Evolutionary conservation across 2,888 invertebrate species (phyloP).

Genomic region (Cerastis rubricosa): DNA sequence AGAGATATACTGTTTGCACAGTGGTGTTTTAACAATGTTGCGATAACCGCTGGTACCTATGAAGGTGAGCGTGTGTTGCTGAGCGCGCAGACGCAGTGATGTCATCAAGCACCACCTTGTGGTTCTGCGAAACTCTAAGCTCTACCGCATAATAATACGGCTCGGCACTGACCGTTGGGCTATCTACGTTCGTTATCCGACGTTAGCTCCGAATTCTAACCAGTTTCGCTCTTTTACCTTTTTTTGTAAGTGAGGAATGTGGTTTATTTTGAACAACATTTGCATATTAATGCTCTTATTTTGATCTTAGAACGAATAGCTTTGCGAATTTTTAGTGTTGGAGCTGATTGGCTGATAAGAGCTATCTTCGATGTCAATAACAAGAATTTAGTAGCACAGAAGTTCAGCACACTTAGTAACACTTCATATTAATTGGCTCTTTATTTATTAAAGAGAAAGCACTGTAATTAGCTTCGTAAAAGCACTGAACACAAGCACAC

Average conservation of each 20-base stretch:
- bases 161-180: constrained; percentile 76
- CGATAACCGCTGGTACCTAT: constrained; percentile 65
- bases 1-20: constrained; percentile 50
- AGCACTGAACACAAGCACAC: constrained; percentile 71
- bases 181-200: constrained; percentile 78
- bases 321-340: constrained; percentile 19
- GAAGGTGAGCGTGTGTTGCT: constrained; percentile 83
- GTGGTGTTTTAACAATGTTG: constrained; percentile 62
- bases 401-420: constrained; percentile 3
- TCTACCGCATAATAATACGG: constrained; percentile 84
- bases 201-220: constrained; percentile 80
- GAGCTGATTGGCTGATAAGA: constrained; percentile 9
- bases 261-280: constrained; percentile 62
- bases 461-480: neutral
- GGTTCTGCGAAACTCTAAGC: constrained; percentile 85
- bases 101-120: constrained; percentile 84
- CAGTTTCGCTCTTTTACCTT: constrained; percentile 80
- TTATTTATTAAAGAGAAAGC: constrained; percentile 9
- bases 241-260: constrained; percentile 71
- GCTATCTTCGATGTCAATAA: neutral
- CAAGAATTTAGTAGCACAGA: constrained; percentile 3
- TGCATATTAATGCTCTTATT: constrained; percentile 53
- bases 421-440: neutral
- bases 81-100: constrained; percentile 78
- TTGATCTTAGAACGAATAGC: constrained; percentile 17